Conservation (phyloP, 2,113 vertebrate species). For the Petaurus breviceps region DNA sequence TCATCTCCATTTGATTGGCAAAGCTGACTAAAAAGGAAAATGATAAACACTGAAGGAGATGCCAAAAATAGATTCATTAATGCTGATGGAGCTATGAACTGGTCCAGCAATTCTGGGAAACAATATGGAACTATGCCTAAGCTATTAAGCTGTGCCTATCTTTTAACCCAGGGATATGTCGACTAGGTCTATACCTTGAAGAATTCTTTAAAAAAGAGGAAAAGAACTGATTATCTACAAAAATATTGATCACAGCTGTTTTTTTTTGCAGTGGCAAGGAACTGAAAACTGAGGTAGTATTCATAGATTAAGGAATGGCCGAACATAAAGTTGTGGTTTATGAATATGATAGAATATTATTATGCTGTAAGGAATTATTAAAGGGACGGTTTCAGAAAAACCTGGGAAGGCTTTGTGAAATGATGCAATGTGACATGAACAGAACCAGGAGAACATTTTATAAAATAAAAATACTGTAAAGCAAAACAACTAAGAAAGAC, state of each 20-base stretch:
- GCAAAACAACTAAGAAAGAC: neutral
- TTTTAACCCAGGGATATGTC: neutral
- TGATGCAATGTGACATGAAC: neutral
- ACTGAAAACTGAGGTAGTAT: neutral
- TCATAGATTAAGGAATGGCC: neutral
- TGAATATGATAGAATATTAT: neutral
- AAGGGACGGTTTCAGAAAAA: neutral
- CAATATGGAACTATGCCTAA: neutral
- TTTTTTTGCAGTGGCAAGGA: neutral
- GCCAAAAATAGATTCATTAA: neutral
- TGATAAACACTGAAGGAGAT: neutral
- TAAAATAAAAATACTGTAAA: neutral
- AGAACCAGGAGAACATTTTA: neutral
- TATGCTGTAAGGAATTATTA: neutral
- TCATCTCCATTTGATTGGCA: neutral
- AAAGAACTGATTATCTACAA: neutral
- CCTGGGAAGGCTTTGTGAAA: neutral
- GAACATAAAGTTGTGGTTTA: neutral
- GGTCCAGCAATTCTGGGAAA: neutral
- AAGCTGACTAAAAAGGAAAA: neutral
- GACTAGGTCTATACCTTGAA: neutral
- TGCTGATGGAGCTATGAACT: neutral
- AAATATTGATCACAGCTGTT: neutral
- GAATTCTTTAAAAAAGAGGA: neutral
- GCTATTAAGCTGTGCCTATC: neutral